Evolutionary conservation across 1,140 invertebrate genomes (phyloP).

Genomic region (Lanistes nyassanus): DNA sequence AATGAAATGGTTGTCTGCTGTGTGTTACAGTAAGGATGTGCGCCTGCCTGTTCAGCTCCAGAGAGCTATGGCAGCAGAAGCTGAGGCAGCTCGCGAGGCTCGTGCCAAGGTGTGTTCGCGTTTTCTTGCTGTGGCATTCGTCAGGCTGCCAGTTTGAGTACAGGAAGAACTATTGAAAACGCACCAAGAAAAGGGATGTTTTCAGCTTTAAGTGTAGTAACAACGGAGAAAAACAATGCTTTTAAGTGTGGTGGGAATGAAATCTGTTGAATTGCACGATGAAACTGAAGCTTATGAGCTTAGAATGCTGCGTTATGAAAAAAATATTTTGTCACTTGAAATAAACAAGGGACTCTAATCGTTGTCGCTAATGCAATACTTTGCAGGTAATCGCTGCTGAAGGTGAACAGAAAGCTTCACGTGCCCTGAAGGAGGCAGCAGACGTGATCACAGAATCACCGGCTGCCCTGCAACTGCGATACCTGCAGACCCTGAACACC

Average conservation of each 20-base stretch:
- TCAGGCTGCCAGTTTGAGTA: neutral
- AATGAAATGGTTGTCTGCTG: too few species aligned
- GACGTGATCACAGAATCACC: slow-evolving; percentile 88
- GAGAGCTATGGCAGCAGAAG: slow-evolving; percentile 67
- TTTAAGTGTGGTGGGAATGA: too few species aligned
- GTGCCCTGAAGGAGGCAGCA: slow-evolving; percentile 86
- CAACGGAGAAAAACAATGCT: too few species aligned
- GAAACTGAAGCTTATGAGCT: too few species aligned
- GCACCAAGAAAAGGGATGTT: neutral
- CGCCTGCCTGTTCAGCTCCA: slow-evolving; percentile 84
- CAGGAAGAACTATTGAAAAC: neutral
- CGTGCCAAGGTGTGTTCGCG: slow-evolving; percentile 52
- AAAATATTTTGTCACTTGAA: too few species aligned
- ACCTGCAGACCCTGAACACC: slow-evolving; percentile 77
- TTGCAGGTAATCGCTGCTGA: slow-evolving; percentile 65
- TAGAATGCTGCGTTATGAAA: too few species aligned
- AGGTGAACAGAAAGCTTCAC: slow-evolving; percentile 75
- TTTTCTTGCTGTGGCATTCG: neutral
- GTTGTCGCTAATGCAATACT: neutral
- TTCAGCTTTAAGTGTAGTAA: too few species aligned
- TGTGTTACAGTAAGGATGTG: slow-evolving; percentile 82
- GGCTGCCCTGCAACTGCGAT: slow-evolving; percentile 83
- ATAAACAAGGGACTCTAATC: too few species aligned
- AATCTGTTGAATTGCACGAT: too few species aligned
- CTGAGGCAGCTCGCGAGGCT: slow-evolving; percentile 60